Base-by-base conservation (phyloP, 2,888 invertebrate species). In the Drosophila multiciliata region DNA sequence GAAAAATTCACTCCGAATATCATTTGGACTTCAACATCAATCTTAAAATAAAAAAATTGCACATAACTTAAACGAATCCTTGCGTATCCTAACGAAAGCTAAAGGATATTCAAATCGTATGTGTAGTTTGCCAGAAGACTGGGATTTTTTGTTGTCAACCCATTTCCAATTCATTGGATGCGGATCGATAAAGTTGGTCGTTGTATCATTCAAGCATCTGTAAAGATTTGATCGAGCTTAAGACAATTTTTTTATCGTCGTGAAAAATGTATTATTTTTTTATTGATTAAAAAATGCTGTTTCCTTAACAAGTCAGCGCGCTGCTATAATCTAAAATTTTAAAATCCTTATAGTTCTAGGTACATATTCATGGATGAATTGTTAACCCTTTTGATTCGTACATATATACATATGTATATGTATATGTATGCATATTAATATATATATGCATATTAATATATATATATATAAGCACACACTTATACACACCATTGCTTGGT, bases 301-400 rank as follows among this genome's bases (percentile, higher is more conserved):
- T 69, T 66, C 60, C 26, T 26, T 45, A 80, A 80, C 63, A 61
- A 50, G 61, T 64, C 53, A 40, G 52, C 35, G 75, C 42, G 42
- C 52, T 65, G 68, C 33, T 76, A 59, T 33, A 71, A 48, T 68
- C 68, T 57, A 60, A 36, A 67, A 60, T 68, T 63, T 59, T 54
- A 79, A 79, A 79, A 68, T 66, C 64, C 40, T 57, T 50, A 49
- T 60, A 75, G 63, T 52, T 69, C 54, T 50, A 62, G 59, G 59
- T 59, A 67, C 45, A 61, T 53, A 69, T 61, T 17, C 52, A 75
- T 67, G 67, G 48, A 36, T 65, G 23, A 58, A 68, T 74, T 23
- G 29, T 59, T 64, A 74, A 72, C 72, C 57, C 60, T 49, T 63
- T 60, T 48, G 26, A 58, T 75, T 61, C 61, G 40, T 29, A 57